Evolutionary conservation across 2,113 vertebrate genomes (phyloP).

Genomic region (Desmodus rotundus): DNA sequence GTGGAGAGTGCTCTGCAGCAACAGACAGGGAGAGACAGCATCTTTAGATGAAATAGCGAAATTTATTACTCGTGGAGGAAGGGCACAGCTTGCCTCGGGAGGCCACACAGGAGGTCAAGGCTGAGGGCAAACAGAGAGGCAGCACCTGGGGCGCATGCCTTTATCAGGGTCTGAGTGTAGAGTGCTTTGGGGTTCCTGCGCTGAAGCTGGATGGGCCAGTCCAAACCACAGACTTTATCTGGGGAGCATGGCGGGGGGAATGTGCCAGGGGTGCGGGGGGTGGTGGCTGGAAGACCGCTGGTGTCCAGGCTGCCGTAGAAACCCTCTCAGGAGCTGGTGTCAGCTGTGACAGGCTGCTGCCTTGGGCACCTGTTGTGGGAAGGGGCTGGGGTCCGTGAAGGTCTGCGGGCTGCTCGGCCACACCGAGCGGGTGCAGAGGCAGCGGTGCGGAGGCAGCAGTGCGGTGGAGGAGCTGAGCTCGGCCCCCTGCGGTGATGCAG

Average conservation of each 20-base stretch:
- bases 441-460: background rate
- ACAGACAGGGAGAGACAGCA: background rate
- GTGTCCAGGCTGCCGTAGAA: background rate
- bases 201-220: background rate
- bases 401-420: background rate
- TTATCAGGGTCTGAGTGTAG: background rate
- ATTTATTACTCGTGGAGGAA: background rate
- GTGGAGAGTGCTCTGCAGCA: too few relatives aligned
- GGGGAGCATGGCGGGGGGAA: background rate
- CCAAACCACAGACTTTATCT: background rate
- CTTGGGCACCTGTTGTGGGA: rapidly evolving
- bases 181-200: background rate
- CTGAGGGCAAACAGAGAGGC: background rate
- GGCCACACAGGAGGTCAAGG: background rate
- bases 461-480: rapidly evolving
- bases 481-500: background rate
- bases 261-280: background rate
- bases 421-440: rapidly evolving
- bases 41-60: background rate
- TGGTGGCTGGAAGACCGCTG: background rate
- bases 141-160: background rate
- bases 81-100: too few relatives aligned
- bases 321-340: rapidly evolving
- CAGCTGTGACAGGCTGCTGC: background rate
- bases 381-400: rapidly evolving